Percentiles rank a stretch among this genome's conserved stretches.
Evolutionary conservation across 1,140 invertebrate genomes (phyloP).

Genomic region (Drosophila ogumai): DNA sequence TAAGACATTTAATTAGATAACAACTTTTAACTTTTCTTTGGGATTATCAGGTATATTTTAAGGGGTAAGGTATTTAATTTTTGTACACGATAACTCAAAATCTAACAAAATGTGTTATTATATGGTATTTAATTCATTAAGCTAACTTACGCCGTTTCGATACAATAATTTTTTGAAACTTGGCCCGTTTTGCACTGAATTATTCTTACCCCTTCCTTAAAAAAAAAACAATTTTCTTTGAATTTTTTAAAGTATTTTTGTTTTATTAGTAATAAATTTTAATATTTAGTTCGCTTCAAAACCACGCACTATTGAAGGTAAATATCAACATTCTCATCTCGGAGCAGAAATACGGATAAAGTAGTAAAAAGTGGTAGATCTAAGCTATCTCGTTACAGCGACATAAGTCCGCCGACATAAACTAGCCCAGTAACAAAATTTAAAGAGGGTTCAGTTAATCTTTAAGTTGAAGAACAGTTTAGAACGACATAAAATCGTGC

Average conservation of each 20-base stretch:
- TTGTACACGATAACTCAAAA: too few relatives aligned
- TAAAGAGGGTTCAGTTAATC: too few relatives aligned
- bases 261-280: constrained; percentile 68
- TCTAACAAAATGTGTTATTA: too few relatives aligned
- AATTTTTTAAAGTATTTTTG: constrained; percentile 23
- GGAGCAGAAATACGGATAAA: constrained; percentile 31
- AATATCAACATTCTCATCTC: constrained; percentile 53
- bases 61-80: too few relatives aligned
- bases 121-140: too few relatives aligned
- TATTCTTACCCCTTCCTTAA: too few relatives aligned
- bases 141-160: too few relatives aligned
- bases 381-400: not conserved
- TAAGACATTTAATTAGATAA: constrained; percentile 29
- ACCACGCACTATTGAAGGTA: constrained; percentile 34
- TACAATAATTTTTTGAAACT: too few relatives aligned
- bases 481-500: too few relatives aligned
- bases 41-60: not conserved
- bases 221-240: not conserved
- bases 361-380: constrained; percentile 38
- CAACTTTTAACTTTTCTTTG: not conserved
- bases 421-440: not conserved
- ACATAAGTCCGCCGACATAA: not conserved
- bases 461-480: too few relatives aligned
- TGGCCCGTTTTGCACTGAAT: too few relatives aligned
- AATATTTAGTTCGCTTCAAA: constrained; percentile 49